Percentiles rank a stretch among this genome's conserved stretches.
phyloP scores from a whole-genome alignment of 2,888 invertebrate species.

The Eupithecia insigniata region DNA sequence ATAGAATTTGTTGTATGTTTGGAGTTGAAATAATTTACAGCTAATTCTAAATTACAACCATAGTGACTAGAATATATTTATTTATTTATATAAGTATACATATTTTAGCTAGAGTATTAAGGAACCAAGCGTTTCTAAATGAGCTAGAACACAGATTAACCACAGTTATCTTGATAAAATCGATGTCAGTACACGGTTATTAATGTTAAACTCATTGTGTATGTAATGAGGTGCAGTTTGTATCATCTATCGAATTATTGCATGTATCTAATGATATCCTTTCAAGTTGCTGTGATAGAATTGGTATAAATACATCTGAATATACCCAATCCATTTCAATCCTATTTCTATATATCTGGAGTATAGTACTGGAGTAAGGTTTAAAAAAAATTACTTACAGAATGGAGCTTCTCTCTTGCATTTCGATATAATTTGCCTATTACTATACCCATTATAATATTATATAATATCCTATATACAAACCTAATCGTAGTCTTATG shows the following conservation, averaged over 20 bases:
- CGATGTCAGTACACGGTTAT: constrained; percentile 73
- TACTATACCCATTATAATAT: no score
- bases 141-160: constrained; percentile 32
- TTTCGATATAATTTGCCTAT: neutral
- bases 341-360: neutral
- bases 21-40: neutral
- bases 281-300: neutral
- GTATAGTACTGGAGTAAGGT: no score
- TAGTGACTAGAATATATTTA: no score
- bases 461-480: neutral
- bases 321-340: neutral
- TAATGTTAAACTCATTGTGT: constrained; percentile 72
- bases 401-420: neutral
- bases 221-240: constrained; percentile 68
- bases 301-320: neutral
- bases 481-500: neutral
- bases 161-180: constrained; percentile 66
- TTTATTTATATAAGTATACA: no score
- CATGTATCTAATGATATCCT: constrained; percentile 13
- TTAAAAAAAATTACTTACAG: neutral
- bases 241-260: constrained; percentile 44
- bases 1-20: neutral
- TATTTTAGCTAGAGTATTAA: neutral
- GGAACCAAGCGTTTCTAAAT: constrained; percentile 9
- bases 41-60: neutral